Base-by-base conservation (phyloP, 2,888 invertebrate species). In the Abrostola tripartita region DNA sequence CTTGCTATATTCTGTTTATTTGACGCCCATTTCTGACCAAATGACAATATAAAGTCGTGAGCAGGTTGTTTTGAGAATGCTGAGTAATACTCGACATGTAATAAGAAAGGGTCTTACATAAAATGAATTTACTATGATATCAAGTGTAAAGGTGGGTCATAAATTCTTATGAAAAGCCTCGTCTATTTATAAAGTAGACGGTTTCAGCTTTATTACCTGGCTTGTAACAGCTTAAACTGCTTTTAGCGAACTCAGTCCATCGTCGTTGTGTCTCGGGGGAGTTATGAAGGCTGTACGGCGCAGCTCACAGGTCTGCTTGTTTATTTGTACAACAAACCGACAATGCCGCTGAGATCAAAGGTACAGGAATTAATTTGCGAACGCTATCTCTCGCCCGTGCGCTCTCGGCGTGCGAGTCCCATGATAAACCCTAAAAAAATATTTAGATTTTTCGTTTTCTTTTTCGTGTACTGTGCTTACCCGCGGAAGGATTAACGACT, bases 291-390 rank as follows among this genome's bases (percentile, higher is more conserved):
- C 75, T 76, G 64, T 64, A 65, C 73, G 58, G 64, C 71, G 71
- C 66, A 67, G 69, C 67, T 68, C 62, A 65, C 67, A 71, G 79
- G 79, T 66, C 80, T 68, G 81, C 77, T 67, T 85, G 84, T 83
- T 88, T 91, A 91, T 91, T 91, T 92, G 90, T 88, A 86, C 86
- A 87, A 87, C 87, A 86, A 86, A 87, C 88, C 87, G 85, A 92
- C 90, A 92, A 91, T 91, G 83, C 87, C 84, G 84, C 72, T 74
- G 85, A 91, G 90, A 92, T 92, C 92, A 92, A 92, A 92, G 89
- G 84, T 83, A 86, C 88, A 85, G 90, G 88, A 91, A 92, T 92
- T 92, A 91, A 92, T 92, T 92, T 91, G 86, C 85, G 83, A 89
- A 87, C 85, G 87, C 87, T 89, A 88, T 88, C 88, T 88, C 83